Conservation (phyloP, 2,797 vertebrate genomes). For the Sciaenops ocellatus region DNA sequence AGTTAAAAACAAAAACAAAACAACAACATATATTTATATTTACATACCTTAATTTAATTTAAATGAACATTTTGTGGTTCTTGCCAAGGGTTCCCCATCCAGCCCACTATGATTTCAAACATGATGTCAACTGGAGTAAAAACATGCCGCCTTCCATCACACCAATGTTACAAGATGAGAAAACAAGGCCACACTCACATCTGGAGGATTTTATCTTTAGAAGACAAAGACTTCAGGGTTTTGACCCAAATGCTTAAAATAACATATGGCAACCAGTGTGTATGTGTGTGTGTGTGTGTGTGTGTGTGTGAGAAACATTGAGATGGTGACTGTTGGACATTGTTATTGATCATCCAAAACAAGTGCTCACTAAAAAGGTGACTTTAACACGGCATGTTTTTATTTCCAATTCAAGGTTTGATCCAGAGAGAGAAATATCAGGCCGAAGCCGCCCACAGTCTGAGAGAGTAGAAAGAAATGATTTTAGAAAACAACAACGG, state of each 20-base stretch:
- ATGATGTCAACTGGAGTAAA: constrained; percentile 43
- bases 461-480: constrained; percentile 12
- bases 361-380: constrained; percentile 78
- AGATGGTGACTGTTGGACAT: constrained; percentile 38
- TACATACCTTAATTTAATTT: constrained; percentile 86
- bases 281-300: constrained; percentile 9
- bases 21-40: constrained; percentile 79
- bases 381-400: constrained; percentile 68
- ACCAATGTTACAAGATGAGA: constrained; percentile 14
- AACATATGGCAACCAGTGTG: constrained; percentile 37
- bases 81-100: constrained; percentile 60
- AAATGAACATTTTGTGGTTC: constrained; percentile 82
- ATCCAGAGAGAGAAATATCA: constrained; percentile 29
- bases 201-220: constrained; percentile 66
- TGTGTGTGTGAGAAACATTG: constrained; percentile 7
- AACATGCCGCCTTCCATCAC: constrained; percentile 48
- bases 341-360: constrained; percentile 68
- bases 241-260: constrained; percentile 64
- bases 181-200: constrained; percentile 60
- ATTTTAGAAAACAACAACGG: constrained; percentile 42
- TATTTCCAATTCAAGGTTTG: constrained; percentile 41
- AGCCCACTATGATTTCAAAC: constrained; percentile 60
- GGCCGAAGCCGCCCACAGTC: constrained; percentile 26
- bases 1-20: constrained; percentile 71
- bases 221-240: constrained; percentile 67